These are phyloP conservation scores for Ibycter americanus DNA, from an alignment of 2,797 vertebrate species.

Conservation along the genomic window DNA sequence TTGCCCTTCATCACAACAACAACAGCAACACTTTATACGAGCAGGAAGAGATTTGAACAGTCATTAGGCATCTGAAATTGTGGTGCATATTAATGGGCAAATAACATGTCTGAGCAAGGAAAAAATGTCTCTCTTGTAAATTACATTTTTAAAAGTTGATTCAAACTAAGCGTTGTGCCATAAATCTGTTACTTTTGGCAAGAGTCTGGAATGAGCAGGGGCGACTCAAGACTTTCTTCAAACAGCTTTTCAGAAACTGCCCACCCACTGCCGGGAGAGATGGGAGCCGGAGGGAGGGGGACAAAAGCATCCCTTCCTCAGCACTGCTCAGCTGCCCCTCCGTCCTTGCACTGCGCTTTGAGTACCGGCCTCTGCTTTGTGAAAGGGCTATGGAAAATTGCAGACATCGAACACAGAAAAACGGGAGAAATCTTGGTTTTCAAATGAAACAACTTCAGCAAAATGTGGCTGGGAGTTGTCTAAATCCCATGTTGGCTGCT, in stretches of 20 bases:
- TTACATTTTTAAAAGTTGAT: conserved; percentile 66
- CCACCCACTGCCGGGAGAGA: background rate
- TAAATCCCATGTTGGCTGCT: background rate
- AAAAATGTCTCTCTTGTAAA: conserved; percentile 62
- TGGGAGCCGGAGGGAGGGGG: background rate
- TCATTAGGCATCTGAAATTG: conserved; percentile 61
- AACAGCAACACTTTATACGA: conserved; percentile 30
- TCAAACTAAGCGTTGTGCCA: conserved; percentile 63
- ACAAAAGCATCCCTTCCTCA: background rate
- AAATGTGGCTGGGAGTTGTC: rapidly evolving
- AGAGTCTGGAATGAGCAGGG: conserved; percentile 51
- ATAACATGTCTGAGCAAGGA: conserved; percentile 52
- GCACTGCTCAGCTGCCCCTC: background rate
- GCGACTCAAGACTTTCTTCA: conserved; percentile 8
- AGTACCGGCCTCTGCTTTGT: background rate
- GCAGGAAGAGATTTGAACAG: conserved; percentile 58
- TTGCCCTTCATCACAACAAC: conserved; percentile 68
- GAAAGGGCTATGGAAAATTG: background rate
- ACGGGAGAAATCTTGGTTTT: background rate
- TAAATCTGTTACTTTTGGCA: conserved; percentile 76
- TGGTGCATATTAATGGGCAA: conserved; percentile 64
- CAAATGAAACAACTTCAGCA: background rate
- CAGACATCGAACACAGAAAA: background rate
- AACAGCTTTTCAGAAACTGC: conserved; percentile 52
- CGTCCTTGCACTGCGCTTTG: rapidly evolving